Evolutionary conservation across 2,888 invertebrate species (phyloP).

Genomic region (Urechis unicinctus): DNA sequence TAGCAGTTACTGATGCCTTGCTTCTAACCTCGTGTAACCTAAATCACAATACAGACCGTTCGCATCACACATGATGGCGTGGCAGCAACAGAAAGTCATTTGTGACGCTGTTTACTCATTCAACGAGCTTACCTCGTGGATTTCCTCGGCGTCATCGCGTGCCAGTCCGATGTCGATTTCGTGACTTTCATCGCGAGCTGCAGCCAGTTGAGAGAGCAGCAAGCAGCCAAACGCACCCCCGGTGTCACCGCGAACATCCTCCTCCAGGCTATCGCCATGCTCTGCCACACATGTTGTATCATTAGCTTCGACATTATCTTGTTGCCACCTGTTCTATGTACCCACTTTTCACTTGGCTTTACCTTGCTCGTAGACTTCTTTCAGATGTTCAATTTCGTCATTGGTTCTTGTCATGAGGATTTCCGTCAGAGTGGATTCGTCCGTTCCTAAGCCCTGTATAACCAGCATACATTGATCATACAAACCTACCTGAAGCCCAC

Average conservation of each 20-base stretch:
- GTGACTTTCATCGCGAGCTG: constrained; percentile 18
- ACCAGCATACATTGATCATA: too few relatives aligned
- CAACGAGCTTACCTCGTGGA: constrained; percentile 32
- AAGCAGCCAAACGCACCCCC: constrained; percentile 41
- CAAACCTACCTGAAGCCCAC: too few relatives aligned
- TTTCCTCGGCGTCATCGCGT: constrained; percentile 27
- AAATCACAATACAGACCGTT: too few relatives aligned
- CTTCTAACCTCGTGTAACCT: too few relatives aligned
- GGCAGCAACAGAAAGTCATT: too few relatives aligned
- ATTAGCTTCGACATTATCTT: not conserved
- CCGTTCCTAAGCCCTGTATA: not conserved
- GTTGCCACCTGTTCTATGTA: not conserved
- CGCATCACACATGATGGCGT: too few relatives aligned
- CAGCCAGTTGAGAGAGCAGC: constrained; percentile 33
- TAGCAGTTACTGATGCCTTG: too few relatives aligned
- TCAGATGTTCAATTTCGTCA: constrained; percentile 62
- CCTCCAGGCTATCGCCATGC: constrained; percentile 33
- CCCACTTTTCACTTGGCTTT: too few relatives aligned
- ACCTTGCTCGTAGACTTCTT: constrained; percentile 7
- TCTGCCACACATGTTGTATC: constrained; percentile 26
- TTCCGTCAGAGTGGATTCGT: constrained; percentile 49
- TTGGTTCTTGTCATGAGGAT: constrained; percentile 64
- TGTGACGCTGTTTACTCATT: too few relatives aligned
- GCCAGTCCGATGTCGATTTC: constrained; percentile 24
- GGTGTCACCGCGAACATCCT: constrained; percentile 41